A percentile compares a stretch with the other conserved stretches of the same genome.
phyloP scores from a whole-genome alignment of 92 coral and sea anemone genomes.

The Parazoanthus swiftii region DNA sequence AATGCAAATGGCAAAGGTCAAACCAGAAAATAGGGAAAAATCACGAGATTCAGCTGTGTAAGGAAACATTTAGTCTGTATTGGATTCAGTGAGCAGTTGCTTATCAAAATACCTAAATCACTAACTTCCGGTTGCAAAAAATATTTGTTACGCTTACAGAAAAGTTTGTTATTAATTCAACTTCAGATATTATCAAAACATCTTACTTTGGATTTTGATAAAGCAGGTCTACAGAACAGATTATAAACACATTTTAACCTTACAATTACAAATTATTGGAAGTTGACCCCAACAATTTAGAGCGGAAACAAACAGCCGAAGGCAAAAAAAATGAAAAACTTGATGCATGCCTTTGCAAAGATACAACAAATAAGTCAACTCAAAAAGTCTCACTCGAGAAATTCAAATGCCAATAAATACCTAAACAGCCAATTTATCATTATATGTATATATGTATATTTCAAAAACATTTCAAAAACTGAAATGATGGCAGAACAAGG shows the following conservation, averaged over 20 bases:
- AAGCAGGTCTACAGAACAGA: not conserved
- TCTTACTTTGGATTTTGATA: not conserved
- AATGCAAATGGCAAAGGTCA: slow-evolving; percentile 29
- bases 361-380: not conserved
- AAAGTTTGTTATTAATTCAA: not conserved
- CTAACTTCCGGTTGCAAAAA: not conserved
- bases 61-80: not conserved
- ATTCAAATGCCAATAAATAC: no score
- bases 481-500: no score
- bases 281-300: not conserved
- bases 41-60: not conserved
- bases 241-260: not conserved
- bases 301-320: not conserved
- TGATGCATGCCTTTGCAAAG: not conserved
- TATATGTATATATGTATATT: not conserved
- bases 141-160: no score
- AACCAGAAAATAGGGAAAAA: not conserved
- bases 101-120: not conserved
- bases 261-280: not conserved
- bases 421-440: not conserved
- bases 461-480: no score
- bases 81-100: not conserved
- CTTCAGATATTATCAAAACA: not conserved
- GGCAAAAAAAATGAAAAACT: not conserved
- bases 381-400: not conserved